Base-by-base conservation (phyloP, 2,888 invertebrate species). In the Melikaiella ostensackeni region DNA sequence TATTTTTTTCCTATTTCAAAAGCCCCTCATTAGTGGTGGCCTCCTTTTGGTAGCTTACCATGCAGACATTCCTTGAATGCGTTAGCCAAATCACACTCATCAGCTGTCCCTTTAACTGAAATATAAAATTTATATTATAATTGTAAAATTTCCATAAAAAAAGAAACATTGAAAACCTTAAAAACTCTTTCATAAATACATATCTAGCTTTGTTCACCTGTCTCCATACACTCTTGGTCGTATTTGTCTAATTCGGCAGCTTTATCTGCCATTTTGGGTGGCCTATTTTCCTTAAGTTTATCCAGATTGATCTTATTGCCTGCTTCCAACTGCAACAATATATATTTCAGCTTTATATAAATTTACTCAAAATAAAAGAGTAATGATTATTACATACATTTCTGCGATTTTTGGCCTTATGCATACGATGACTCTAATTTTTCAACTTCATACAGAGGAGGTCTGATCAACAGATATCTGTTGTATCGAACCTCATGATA, bases 71-170 rank as follows among this genome's bases (percentile, higher is more conserved):
- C 6, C 16, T 9, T 8, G 19, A n/a, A n/a, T 50, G 64, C 64
- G n/a, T 64, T 35, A 21, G 7, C 38, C 1, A 64, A 64, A n/a
- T 64, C 64, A 64, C 64, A 64, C 35, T 64, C 64, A 64, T 64
- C 24, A 5, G 38, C 38, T n/a, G 6, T 38, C 1, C 13, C 38
- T 7, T 13, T 16, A 1, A 2, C 64, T 64, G 64, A 24, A 64
- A 42, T 19, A 42, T 63, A 24, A 64, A 38, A 42, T 42, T 16
- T 42, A 38, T 5, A 16, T 64, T 64, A 21, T 19, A 38, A 38
- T 35, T 1, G 2, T 11, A 7, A 50, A 50, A 50, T 19, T 8
- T 42, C 16, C 4, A 1, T 16, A n/a, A n/a, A 8, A 8, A 8
- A 50, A 50, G 2, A 8, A n/a, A 50, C 8, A 50, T 8, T 50